phyloP scores from a whole-genome alignment of 2,113 vertebrate species.

The Rutilus rutilus region DNA sequence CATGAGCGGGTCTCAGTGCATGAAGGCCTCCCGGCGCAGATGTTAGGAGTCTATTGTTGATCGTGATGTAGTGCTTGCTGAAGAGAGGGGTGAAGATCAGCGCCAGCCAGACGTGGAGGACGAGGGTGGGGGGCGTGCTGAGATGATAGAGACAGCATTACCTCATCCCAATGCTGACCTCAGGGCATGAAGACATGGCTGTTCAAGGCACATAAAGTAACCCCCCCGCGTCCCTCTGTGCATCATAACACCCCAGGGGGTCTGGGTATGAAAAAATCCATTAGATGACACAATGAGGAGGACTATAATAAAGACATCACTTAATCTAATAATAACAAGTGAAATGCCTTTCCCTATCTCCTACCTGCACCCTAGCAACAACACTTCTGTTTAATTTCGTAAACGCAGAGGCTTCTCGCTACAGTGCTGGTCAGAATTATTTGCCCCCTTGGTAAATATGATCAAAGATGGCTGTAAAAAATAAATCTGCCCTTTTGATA shows the following conservation, averaged over 20 bases:
- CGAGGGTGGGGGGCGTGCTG: slow-evolving; percentile 6
- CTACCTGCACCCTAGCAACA: neutral
- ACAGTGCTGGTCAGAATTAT: too few relatives aligned
- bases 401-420: neutral
- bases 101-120: slow-evolving; percentile 43
- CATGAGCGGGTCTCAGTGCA: slow-evolving; percentile 61
- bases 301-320: slow-evolving; percentile 53
- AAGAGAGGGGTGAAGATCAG: slow-evolving; percentile 38
- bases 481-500: too few relatives aligned
- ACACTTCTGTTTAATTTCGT: neutral
- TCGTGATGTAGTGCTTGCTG: slow-evolving; percentile 57
- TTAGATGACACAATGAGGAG: slow-evolving; percentile 35
- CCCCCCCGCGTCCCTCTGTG: slow-evolving; percentile 16
- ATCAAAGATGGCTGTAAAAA: too few relatives aligned
- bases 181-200: slow-evolving; percentile 37
- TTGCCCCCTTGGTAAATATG: too few relatives aligned
- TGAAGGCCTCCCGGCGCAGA: slow-evolving; percentile 61
- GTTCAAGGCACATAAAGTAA: slow-evolving; percentile 38
- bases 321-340: slow-evolving; percentile 42
- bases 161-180: slow-evolving; percentile 59
- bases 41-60: slow-evolving; percentile 65
- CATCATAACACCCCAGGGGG: slow-evolving; percentile 38
- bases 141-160: slow-evolving; percentile 57
- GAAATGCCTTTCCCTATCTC: slow-evolving; percentile 6
- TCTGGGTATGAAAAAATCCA: slow-evolving; percentile 49